Conservation (phyloP, 1,140 invertebrate genomes). For the Nasonia vitripennis region DNA sequence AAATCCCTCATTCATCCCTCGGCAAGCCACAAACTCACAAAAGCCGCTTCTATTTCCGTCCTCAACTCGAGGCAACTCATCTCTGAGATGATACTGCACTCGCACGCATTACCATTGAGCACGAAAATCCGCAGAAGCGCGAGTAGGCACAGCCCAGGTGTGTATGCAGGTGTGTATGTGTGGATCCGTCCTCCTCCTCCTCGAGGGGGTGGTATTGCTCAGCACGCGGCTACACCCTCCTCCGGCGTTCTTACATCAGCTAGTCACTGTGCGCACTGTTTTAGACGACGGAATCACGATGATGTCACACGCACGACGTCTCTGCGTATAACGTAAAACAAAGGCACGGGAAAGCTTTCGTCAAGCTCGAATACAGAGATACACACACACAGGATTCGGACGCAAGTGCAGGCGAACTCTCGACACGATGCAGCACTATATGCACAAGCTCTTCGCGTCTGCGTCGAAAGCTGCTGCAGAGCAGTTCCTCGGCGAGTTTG, state of each 20-base stretch:
- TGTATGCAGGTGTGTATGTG: neutral
- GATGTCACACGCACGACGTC: neutral
- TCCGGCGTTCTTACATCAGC: neutral
- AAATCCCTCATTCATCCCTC: neutral
- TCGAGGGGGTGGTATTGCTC: neutral
- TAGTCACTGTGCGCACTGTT: neutral
- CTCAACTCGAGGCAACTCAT: neutral
- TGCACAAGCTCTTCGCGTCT: neutral
- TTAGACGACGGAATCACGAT: neutral
- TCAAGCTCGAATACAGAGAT: neutral
- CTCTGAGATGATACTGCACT: neutral
- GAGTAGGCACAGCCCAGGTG: neutral
- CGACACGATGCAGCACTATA: neutral
- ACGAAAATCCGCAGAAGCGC: slow-evolving; percentile 28
- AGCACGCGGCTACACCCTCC: neutral
- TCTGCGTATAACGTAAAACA: neutral
- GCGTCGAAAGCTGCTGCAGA: slow-evolving; percentile 9
- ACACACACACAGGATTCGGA: neutral
- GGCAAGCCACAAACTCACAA: neutral
- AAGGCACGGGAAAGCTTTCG: neutral
- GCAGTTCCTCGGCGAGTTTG: neutral
- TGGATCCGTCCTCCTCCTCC: neutral
- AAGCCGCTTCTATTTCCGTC: neutral
- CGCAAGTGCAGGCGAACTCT: neutral
- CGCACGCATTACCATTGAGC: slow-evolving; percentile 19